phyloP scores from a whole-genome alignment of 2,888 invertebrate genomes.

The Drosophila birchii region DNA sequence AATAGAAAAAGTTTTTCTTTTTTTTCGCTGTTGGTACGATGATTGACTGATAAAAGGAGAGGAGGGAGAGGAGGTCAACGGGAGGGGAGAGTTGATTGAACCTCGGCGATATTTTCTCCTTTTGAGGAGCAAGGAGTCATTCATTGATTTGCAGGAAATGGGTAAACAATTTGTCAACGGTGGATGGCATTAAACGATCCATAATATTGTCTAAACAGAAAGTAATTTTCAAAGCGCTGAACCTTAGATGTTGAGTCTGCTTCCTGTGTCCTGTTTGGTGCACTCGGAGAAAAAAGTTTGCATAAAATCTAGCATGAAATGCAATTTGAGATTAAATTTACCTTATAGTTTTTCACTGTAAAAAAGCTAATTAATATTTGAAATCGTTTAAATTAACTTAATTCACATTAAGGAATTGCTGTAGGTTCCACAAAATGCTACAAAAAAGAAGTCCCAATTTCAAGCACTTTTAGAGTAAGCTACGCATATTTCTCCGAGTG shows the following conservation, averaged over 20 bases:
- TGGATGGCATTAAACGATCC: conserved; percentile 53
- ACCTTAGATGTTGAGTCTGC: conserved; percentile 20
- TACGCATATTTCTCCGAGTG: conserved; percentile 1
- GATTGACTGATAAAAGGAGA: conserved; percentile 55
- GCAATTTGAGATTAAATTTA: no score
- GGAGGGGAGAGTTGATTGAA: conserved; percentile 65
- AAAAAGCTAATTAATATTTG: background rate
- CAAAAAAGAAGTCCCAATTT: no score
- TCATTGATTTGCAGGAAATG: conserved; percentile 69
- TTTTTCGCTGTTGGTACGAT: conserved; percentile 27
- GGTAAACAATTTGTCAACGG: conserved; percentile 68
- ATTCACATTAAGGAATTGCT: background rate
- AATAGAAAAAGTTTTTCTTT: conserved; percentile 70
- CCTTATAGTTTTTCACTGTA: background rate
- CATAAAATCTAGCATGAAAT: no score
- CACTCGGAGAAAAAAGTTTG: background rate
- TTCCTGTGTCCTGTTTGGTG: conserved; percentile 25
- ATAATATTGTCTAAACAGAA: conserved; percentile 75
- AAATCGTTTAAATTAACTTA: background rate
- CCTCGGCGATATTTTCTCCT: conserved; percentile 42
- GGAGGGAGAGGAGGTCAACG: conserved; percentile 8
- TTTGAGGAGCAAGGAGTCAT: conserved; percentile 15
- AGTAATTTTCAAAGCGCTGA: conserved; percentile 56
- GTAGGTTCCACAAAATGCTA: background rate
- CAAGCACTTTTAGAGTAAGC: no score